Evolutionary conservation across 2,797 vertebrate genomes (phyloP), one percentile per base, ranked within the genome.

Genomic region (Otus scops): DNA sequence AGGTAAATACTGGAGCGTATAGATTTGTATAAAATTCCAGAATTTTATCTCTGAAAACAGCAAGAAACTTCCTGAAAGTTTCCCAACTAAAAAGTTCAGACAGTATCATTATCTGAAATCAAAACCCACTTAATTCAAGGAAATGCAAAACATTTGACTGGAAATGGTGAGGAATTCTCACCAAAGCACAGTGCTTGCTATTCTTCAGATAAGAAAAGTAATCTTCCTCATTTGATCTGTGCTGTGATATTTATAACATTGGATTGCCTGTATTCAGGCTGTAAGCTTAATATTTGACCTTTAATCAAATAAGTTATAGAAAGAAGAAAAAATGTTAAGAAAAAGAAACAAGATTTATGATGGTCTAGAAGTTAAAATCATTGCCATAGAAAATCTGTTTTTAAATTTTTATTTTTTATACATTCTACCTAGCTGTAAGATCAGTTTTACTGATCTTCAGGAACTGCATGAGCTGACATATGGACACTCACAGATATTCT

Each of bases 91-190:
- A 69, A 86, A 38, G 39, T 34, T 90, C 57, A 89, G 50, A 59
- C 7, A 10, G 3, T 71, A 91, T 88, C 71, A 71, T 79, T 82
- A 77, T 34, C 74, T 89, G 91, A 90, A 97, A 97, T 92, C 76
- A 73, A 92, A 90, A 82, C 24, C 38, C 36, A 85, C 60, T 92
- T 91, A 85, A 91, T 80, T 90, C 45, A 85, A 92, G 94, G 93
- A 96, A 96, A 93, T 41, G 47, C 0, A 9, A 90, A 93, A 38
- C 59, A 36, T 30, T 53, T 96, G 41, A 71, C 88, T 91, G 89
- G 92, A 97, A 97, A 91, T 78, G 75, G 74, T 43, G 64, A 92
- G 22, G 74, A 91, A 71, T 43, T 79, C 26, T 79, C 14, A 22
- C 17, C 39, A 67, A 92, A 94, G 57, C 43, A 90, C 14, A 41